A percentile compares a stretch with the other conserved stretches of the same genome.
phyloP scores from a whole-genome alignment of 30 jellyfish, hydroid and myxozoan genomes.

The Aurelia coerulea region DNA sequence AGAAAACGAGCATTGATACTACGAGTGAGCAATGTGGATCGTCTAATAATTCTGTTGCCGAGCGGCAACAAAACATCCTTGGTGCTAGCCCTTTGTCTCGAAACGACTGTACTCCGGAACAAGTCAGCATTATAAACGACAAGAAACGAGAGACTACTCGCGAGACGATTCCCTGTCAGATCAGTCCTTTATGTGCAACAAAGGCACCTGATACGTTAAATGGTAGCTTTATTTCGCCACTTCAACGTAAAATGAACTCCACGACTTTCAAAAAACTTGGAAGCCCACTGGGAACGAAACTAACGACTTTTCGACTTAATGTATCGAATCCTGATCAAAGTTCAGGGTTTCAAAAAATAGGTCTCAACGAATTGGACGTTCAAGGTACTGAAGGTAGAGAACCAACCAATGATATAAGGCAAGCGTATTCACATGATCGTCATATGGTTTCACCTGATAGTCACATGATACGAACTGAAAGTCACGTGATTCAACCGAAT shows the following conservation, averaged over 20 bases:
- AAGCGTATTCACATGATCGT: too few relatives aligned
- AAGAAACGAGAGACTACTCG: neutral
- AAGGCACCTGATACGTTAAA: neutral
- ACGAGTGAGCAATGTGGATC: neutral
- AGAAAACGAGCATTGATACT: neutral
- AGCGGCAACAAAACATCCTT: neutral
- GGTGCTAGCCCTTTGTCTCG: neutral
- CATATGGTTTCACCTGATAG: too few relatives aligned
- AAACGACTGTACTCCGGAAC: neutral
- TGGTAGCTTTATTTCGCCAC: neutral
- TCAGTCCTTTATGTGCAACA: neutral
- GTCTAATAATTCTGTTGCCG: neutral
- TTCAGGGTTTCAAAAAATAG: neutral
- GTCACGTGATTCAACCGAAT: too few relatives aligned
- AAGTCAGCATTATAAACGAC: too few relatives aligned
- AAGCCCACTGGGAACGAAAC: constrained; percentile 62
- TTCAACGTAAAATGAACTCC: neutral
- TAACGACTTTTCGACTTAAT: constrained; percentile 36
- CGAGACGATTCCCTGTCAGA: neutral
- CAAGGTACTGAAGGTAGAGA: too few relatives aligned
- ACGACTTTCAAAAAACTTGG: neutral
- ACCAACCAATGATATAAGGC: too few relatives aligned
- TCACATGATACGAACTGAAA: too few relatives aligned
- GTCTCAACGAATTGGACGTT: too few relatives aligned
- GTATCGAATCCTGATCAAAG: neutral